These are phyloP conservation scores for Gopherus evgoodei DNA, from an alignment of 2,113 vertebrate species.

Conservation along the genomic window DNA sequence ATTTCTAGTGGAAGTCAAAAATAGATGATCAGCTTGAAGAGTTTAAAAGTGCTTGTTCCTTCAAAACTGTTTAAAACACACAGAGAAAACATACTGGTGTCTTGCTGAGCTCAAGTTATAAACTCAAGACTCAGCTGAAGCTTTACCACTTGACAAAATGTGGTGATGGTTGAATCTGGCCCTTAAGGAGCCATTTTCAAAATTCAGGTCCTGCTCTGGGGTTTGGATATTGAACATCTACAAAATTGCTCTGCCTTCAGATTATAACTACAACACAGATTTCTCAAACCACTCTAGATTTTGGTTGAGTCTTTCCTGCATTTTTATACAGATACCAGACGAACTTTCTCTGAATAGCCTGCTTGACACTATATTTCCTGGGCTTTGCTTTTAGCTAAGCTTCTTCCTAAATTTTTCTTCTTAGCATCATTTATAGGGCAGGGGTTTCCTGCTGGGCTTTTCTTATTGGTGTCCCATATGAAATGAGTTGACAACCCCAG, in stretches of 20 bases:
- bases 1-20: background rate
- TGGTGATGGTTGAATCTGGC: background rate
- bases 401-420: background rate
- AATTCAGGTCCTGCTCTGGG: background rate
- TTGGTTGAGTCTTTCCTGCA: too few relatives aligned
- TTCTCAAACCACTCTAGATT: too few relatives aligned
- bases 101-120: background rate
- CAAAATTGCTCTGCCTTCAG: fast-evolving
- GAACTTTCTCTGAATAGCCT: background rate
- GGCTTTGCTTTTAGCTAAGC: slow-evolving; percentile 5
- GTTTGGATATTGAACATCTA: too few relatives aligned
- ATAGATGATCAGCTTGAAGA: background rate
- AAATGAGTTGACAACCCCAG: background rate
- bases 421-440: slow-evolving; percentile 34
- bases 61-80: background rate
- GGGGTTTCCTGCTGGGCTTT: background rate
- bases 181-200: background rate
- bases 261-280: background rate
- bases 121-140: background rate
- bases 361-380: slow-evolving; percentile 5
- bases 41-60: background rate
- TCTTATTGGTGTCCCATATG: fast-evolving
- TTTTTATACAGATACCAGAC: too few relatives aligned
- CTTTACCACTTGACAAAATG: background rate
- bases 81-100: background rate